Evolutionary conservation across 2,113 vertebrate genomes (phyloP).

Genomic region (Sprattus sprattus): DNA sequence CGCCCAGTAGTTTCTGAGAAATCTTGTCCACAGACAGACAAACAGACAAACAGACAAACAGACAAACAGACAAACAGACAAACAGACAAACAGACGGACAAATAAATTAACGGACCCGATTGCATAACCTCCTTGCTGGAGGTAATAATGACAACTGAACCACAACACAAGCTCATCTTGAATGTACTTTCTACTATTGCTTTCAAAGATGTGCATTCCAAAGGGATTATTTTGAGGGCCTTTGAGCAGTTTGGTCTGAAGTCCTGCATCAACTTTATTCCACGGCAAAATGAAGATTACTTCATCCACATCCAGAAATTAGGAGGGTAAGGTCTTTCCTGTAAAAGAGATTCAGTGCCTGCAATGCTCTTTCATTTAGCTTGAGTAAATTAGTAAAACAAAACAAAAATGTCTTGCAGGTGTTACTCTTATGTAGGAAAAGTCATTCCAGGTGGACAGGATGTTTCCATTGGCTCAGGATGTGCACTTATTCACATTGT

Average conservation of each 20-base stretch:
- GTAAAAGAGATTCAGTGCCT: not conserved
- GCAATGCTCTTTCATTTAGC: not conserved
- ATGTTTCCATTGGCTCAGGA: conserved; percentile 72
- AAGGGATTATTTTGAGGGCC: not conserved
- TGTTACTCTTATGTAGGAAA: conserved; percentile 81
- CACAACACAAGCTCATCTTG: not conserved
- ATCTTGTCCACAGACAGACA: no score
- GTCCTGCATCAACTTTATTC: conserved; percentile 11
- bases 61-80: no score
- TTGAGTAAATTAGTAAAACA: not conserved
- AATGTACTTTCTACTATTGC: not conserved
- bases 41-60: no score
- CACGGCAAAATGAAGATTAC: not conserved
- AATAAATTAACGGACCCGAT: no score
- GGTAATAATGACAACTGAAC: no score
- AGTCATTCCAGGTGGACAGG: conserved; percentile 39
- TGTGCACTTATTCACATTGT: conserved; percentile 74
- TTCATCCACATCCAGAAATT: not conserved
- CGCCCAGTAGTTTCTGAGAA: no score
- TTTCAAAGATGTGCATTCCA: not conserved
- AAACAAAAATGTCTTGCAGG: conserved; percentile 64
- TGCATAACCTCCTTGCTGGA: no score
- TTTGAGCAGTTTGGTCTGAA: not conserved
- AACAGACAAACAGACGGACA: no score
- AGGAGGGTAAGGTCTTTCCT: not conserved